phyloP scores from a whole-genome alignment of 2,888 invertebrate species.

The Folsomia candida region DNA sequence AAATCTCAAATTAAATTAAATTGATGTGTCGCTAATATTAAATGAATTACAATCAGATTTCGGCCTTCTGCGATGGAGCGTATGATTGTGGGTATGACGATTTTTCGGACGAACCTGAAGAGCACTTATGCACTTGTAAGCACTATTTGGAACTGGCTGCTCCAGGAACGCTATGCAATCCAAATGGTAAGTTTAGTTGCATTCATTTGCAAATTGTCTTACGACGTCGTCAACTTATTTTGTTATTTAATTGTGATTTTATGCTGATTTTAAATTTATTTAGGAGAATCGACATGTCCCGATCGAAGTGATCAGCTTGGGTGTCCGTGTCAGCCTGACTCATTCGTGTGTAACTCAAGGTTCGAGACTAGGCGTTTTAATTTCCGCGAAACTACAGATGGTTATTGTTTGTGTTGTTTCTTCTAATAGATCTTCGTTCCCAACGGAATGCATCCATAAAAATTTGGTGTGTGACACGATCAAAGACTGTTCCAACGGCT shows the following conservation, averaged over 20 bases:
- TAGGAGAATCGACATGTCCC: conserved; percentile 13
- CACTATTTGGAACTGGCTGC: conserved; percentile 25
- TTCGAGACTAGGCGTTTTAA: no score
- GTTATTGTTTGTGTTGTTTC: not conserved
- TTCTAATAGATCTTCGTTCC: not conserved
- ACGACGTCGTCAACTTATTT: not conserved
- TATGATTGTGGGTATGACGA: conserved; percentile 36
- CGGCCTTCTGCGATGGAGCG: conserved; percentile 17
- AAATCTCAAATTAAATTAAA: not conserved
- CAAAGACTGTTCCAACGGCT: conserved; percentile 26
- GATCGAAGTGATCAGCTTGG: conserved; percentile 24
- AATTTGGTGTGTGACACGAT: conserved; percentile 27
- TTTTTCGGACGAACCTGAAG: conserved; percentile 31
- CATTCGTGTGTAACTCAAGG: conserved; percentile 21
- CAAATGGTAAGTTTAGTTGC: conserved; percentile 8
- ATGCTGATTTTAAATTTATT: no score
- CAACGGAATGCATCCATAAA: conserved; percentile 20
- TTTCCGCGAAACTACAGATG: not conserved
- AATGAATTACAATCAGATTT: conserved; percentile 3
- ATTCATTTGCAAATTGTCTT: not conserved
- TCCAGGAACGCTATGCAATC: conserved; percentile 28
- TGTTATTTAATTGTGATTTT: not conserved
- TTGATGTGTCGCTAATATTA: not conserved
- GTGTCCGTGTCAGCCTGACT: conserved; percentile 14
- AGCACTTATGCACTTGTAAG: conserved; percentile 23